These are phyloP conservation scores for Sminthurinus aureus DNA, from an alignment of 2,888 invertebrate species.

Conservation along the genomic window DNA sequence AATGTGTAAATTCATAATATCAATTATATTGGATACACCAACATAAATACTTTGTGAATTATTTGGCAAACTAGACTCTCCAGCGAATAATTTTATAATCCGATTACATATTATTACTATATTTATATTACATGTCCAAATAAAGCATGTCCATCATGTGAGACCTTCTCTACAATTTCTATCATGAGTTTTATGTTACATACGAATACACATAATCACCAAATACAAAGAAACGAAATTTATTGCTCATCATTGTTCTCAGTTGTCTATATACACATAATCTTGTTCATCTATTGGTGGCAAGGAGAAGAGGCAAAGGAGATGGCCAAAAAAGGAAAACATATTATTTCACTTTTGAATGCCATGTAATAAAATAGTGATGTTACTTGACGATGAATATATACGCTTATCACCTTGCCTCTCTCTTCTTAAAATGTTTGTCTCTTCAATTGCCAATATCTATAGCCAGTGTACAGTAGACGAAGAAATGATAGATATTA, in stretches of 20 bases:
- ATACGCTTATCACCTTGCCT: neutral
- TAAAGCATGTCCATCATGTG: no score
- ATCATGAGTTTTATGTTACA: neutral
- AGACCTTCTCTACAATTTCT: no score
- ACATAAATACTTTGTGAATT: no score
- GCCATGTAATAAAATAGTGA: neutral
- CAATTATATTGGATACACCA: no score
- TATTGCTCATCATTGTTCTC: slow-evolving; percentile 20
- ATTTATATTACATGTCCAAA: no score
- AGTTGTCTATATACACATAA: slow-evolving; percentile 14
- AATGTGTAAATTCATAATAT: neutral
- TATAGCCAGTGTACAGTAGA: neutral
- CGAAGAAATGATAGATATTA: neutral
- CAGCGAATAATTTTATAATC: no score
- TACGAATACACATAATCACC: neutral
- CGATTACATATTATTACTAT: no score
- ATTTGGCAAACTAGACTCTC: no score
- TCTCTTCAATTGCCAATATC: neutral
- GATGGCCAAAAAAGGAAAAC: slow-evolving; percentile 28
- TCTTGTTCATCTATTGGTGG: slow-evolving; percentile 23
- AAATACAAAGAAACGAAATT: neutral
- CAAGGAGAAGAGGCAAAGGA: slow-evolving; percentile 33
- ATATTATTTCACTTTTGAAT: neutral
- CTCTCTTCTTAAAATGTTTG: neutral
- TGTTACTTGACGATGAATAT: neutral